Conservation (phyloP, 2,888 invertebrate species). For the Hirtodrosophila trivittata region DNA sequence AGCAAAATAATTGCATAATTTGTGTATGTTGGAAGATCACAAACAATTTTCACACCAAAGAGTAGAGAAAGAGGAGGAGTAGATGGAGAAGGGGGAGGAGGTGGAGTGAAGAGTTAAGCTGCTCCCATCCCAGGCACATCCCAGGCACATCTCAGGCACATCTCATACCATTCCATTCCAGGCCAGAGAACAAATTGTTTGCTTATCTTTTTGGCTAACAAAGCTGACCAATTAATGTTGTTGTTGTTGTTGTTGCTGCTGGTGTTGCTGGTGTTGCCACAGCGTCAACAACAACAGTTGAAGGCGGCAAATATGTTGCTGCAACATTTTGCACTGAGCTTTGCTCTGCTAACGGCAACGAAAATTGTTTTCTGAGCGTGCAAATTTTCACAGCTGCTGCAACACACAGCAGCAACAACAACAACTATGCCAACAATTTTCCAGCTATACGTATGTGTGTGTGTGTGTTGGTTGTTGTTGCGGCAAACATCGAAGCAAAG, state of each 20-base stretch:
- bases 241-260: constrained; percentile 16
- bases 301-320: constrained; percentile 67
- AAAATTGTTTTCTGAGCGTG: constrained; percentile 75
- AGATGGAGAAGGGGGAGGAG: background rate
- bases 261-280: constrained; percentile 16
- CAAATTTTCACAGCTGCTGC: constrained; percentile 75
- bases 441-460: constrained; percentile 20
- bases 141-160: constrained; percentile 22
- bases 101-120: too few relatives aligned
- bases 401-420: constrained; percentile 35
- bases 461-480: constrained; percentile 24
- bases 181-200: constrained; percentile 63
- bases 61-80: background rate
- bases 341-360: constrained; percentile 71
- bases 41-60: constrained; percentile 57
- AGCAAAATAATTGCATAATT: constrained; percentile 70
- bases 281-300: constrained; percentile 43
- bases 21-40: constrained; percentile 26
- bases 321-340: constrained; percentile 57
- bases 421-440: constrained; percentile 74
- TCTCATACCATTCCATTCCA: background rate
- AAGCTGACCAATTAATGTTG: constrained; percentile 80
- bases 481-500: constrained; percentile 64
- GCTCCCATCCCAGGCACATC: constrained; percentile 12
- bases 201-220: constrained; percentile 65